Evolutionary conservation across 2,888 invertebrate species (phyloP).

Genomic region (Choreutis nemorana): DNA sequence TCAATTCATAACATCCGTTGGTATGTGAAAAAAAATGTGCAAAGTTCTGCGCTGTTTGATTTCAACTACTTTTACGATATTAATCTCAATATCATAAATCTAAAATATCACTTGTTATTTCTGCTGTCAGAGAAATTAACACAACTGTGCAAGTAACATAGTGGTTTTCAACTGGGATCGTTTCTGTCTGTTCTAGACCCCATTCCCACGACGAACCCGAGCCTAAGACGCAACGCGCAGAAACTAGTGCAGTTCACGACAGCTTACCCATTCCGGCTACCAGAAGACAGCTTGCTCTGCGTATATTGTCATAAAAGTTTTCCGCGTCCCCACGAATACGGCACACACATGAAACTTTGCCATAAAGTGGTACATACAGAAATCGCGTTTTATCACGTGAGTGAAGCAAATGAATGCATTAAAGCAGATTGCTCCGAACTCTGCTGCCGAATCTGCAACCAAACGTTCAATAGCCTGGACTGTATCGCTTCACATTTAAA

Average conservation of each 20-base stretch:
- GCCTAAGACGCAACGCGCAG: conserved; percentile 12
- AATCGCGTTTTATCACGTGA: conserved; percentile 13
- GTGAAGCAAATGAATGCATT: conserved; percentile 13
- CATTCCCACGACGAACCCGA: conserved; percentile 4
- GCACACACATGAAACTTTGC: conserved; percentile 22
- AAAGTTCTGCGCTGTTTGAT: no score
- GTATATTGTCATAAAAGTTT: conserved; percentile 22
- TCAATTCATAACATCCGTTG: no score
- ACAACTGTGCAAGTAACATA: no score
- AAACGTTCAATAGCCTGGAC: conserved; percentile 12
- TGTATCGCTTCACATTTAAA: conserved; percentile 17
- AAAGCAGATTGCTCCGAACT: conserved; percentile 23
- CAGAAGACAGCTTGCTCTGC: conserved; percentile 18
- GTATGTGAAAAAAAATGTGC: no score
- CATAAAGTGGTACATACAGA: conserved; percentile 14
- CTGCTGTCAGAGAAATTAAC: no score
- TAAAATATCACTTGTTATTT: no score
- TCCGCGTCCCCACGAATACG: conserved; percentile 18
- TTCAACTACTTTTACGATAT: no score
- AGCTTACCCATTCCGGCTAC: conserved; percentile 27
- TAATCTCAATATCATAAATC: no score
- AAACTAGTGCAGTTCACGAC: not conserved
- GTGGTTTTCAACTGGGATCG: conserved; percentile 39
- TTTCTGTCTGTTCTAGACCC: conserved; percentile 10
- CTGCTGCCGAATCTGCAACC: conserved; percentile 18